Conservation (phyloP, 35 echinoderm and acorn worm genomes). For the Lytechinus pictus region DNA sequence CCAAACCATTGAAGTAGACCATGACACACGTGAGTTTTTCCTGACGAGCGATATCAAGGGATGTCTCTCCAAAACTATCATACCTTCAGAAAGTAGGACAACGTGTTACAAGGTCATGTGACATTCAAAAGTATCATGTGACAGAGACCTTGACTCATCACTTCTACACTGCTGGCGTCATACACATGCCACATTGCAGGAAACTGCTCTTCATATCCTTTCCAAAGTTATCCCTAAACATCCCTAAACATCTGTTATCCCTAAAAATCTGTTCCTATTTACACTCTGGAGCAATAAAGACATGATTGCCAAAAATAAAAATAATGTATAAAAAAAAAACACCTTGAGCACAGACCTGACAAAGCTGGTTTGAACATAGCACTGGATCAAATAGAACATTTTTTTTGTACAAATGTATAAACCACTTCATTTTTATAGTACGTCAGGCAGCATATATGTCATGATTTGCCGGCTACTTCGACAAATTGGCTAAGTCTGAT, state of each 20-base stretch:
- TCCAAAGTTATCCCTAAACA: neutral
- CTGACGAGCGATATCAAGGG: neutral
- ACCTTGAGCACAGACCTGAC: too few relatives aligned
- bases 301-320: neutral
- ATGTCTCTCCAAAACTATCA: neutral
- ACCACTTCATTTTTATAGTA: too few relatives aligned
- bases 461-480: too few relatives aligned
- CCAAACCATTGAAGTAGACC: neutral
- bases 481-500: too few relatives aligned
- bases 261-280: too few relatives aligned
- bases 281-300: neutral
- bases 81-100: neutral
- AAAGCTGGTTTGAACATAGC: too few relatives aligned
- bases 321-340: neutral
- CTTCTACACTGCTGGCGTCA: neutral
- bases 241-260: neutral
- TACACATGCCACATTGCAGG: neutral
- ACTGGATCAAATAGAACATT: too few relatives aligned
- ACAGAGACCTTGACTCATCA: neutral
- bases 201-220: neutral
- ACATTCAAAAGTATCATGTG: neutral
- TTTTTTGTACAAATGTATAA: too few relatives aligned
- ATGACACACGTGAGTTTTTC: neutral
- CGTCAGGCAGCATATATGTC: too few relatives aligned
- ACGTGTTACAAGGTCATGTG: neutral